phyloP scores from a whole-genome alignment of 2,113 vertebrate species.

The Megatriorchis doriae region DNA sequence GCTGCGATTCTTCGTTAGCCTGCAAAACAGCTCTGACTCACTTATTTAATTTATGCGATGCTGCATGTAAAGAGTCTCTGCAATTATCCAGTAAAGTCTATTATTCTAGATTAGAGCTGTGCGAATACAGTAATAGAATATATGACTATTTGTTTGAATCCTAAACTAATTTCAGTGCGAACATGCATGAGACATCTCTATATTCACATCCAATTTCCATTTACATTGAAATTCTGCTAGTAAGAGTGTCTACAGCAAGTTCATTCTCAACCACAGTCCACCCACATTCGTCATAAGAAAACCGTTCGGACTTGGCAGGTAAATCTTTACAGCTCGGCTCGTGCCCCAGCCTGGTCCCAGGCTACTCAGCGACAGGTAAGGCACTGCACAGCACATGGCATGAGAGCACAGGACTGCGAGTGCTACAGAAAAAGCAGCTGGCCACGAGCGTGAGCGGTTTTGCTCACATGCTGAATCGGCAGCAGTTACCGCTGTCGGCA shows the following conservation, averaged over 20 bases:
- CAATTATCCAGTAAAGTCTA: background rate
- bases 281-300: accelerated
- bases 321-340: accelerated
- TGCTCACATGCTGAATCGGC: no score
- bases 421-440: accelerated
- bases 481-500: accelerated
- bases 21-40: background rate
- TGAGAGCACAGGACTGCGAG: accelerated
- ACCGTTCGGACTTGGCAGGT: accelerated
- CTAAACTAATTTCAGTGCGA: background rate
- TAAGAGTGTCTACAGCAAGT: accelerated
- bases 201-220: background rate
- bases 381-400: accelerated
- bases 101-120: background rate
- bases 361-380: accelerated
- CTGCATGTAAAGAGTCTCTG: background rate
- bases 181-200: background rate
- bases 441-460: accelerated
- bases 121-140: background rate
- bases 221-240: background rate
- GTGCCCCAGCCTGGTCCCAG: background rate
- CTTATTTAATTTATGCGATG: background rate
- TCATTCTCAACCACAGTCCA: background rate
- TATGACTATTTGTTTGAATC: background rate
- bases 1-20: accelerated